phyloP scores from a whole-genome alignment of 2,113 vertebrate species.

The Phrynosoma platyrhinos region DNA sequence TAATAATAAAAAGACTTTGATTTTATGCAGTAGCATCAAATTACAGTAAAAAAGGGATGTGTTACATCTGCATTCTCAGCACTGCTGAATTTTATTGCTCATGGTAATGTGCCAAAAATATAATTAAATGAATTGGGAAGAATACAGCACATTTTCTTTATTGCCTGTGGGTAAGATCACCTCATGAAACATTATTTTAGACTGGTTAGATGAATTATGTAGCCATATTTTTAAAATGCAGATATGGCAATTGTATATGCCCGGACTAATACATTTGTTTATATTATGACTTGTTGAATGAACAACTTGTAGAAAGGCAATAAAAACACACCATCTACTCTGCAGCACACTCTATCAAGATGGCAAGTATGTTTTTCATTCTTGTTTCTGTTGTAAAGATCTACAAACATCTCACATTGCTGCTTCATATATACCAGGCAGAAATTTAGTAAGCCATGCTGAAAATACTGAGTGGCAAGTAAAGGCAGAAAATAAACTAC shows the following conservation, averaged over 20 bases:
- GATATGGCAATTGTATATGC: constrained; percentile 15
- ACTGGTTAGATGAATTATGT: constrained; percentile 16
- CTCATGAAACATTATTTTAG: constrained; percentile 39
- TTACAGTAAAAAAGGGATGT: constrained; percentile 37
- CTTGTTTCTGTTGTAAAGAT: neutral
- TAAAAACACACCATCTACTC: neutral
- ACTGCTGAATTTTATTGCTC: constrained; percentile 44
- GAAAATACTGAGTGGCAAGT: neutral
- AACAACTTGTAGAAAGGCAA: neutral
- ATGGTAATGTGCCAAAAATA: constrained; percentile 26
- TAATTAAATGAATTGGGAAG: constrained; percentile 30
- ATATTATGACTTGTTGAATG: neutral
- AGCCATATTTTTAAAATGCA: constrained; percentile 34
- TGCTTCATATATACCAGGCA: neutral
- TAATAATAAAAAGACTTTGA: constrained; percentile 26
- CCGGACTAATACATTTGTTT: constrained; percentile 1
- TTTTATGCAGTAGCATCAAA: constrained; percentile 54
- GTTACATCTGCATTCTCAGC: constrained; percentile 25
- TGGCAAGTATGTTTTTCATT: neutral
- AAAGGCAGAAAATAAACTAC: neutral
- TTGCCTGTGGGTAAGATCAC: constrained; percentile 7
- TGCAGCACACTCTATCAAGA: neutral
- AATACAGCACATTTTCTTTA: constrained; percentile 37
- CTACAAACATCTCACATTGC: neutral
- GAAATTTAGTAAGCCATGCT: neutral